A percentile compares a stretch with the other conserved stretches of the same genome.
Evolutionary conservation across 2,797 vertebrate genomes (phyloP).

Genomic region (Pipistrellus pipistrellus): DNA sequence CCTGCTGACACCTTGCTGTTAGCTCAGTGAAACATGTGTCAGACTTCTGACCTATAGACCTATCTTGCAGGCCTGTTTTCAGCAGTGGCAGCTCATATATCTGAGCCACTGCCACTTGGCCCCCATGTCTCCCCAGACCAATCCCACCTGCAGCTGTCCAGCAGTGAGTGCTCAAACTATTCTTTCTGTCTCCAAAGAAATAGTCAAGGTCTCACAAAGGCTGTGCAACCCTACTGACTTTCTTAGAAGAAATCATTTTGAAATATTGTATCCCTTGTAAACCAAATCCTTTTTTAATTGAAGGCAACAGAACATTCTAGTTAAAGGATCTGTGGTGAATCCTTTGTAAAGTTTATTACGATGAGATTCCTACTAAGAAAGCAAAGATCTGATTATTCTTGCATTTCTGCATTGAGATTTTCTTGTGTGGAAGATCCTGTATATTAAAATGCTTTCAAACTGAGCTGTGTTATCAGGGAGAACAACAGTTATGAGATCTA

Average conservation of each 20-base stretch:
- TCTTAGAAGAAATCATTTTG: slow-evolving; percentile 46
- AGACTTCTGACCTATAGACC: not conserved
- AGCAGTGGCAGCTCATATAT: slow-evolving; percentile 63
- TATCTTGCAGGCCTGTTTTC: slow-evolving; percentile 42
- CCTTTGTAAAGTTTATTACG: slow-evolving; percentile 58
- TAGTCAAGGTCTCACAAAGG: not conserved
- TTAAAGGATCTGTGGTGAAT: slow-evolving; percentile 59
- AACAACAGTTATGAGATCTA: not conserved
- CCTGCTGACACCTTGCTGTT: not conserved
- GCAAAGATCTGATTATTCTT: slow-evolving; percentile 53
- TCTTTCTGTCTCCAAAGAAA: not conserved
- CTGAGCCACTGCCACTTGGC: slow-evolving; percentile 44
- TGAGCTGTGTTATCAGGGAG: not conserved
- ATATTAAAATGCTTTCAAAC: slow-evolving; percentile 17
- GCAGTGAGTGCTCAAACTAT: slow-evolving; percentile 55
- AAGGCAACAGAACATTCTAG: slow-evolving; percentile 41
- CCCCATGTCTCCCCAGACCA: not conserved
- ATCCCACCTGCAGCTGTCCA: slow-evolving; percentile 6
- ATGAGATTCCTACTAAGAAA: slow-evolving; percentile 37
- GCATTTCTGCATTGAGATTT: slow-evolving; percentile 47
- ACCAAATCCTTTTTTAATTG: slow-evolving; percentile 66
- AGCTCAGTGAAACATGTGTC: not conserved
- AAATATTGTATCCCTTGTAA: slow-evolving; percentile 64
- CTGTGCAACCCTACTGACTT: not conserved
- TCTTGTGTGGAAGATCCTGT: not conserved